Base-by-base conservation (phyloP, 2,888 invertebrate genomes). In the Tanypteryx hageni region DNA sequence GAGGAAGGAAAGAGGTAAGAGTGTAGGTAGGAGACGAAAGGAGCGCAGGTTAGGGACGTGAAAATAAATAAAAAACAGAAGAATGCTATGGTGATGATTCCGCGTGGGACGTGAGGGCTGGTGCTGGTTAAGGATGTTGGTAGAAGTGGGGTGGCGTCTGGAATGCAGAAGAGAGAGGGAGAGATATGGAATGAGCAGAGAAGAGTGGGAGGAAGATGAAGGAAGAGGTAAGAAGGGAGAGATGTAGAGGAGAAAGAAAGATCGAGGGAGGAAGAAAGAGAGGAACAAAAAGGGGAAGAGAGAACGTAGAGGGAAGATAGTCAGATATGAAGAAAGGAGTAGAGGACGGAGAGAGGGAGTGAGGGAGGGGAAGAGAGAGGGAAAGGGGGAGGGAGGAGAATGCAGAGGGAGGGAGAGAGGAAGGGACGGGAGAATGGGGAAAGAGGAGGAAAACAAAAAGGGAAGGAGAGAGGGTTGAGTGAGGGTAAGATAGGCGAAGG, bases 41-140 rank as follows among this genome's bases (percentile, higher is more conserved):
- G 76, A 76, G 76, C 76, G 76, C 76, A 76, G 22, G 68, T 68
- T 68, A 68, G 68, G 68, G 76, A 22, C 22, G 27, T 76, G 76
- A 27, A 76, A 76, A 76, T 76, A 76, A 76, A 76, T 76, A 76
- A 76, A 76, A 76, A 27, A 27, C 76, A 27, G 76, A 22, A 76
- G 27, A 76, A 76, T 27, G 76, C 22, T 27, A 76, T 76, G 76
- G 76, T 76, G 22, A 76, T 76, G 76, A 76, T 76, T 76, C 76
- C 76, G 76, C 76, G 76, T 76, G 76, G 76, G 76, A 76, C 27
- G 76, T 22, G 68, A 68, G 68, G n/a, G 3, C 68, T 68, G 8
- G 68, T n/a, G 68, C 27, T 27, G 76, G 76, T 22, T 9, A 76
- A 76, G 76, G 76, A 76, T 76, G 76, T 76, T 76, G 76, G 76